Conservation (phyloP, 1,140 invertebrate genomes). For the Drosophila tristis region DNA sequence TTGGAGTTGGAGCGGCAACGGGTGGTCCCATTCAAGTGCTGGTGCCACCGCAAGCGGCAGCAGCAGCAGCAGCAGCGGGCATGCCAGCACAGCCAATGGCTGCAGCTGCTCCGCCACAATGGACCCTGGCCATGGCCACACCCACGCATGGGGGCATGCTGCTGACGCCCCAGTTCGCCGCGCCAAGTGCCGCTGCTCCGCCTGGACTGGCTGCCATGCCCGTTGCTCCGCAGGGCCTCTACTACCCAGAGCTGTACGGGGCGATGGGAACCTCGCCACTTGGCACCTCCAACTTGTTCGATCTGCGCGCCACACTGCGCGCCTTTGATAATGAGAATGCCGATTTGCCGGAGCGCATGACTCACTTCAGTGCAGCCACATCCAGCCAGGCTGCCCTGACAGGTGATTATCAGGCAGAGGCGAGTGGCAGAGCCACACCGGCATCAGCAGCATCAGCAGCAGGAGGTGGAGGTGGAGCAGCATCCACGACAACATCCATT, state of each 20-base stretch:
- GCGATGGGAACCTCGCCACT: conserved; percentile 19
- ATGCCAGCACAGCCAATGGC: conserved; percentile 34
- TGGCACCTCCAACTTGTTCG: conserved; percentile 66
- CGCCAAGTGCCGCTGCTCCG: conserved; percentile 16
- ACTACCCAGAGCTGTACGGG: conserved; percentile 61
- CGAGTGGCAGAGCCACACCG: conserved; percentile 9
- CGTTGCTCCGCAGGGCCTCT: conserved; percentile 21
- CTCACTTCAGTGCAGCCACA: conserved; percentile 40
- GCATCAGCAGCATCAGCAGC: not conserved
- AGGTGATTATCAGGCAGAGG: conserved; percentile 58
- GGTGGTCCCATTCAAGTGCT: conserved; percentile 45
- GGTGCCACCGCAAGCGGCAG: conserved; percentile 53
- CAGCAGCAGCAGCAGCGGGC: conserved; percentile 31
- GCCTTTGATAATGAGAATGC: conserved; percentile 76
- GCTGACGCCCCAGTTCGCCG: conserved; percentile 61
- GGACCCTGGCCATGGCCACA: conserved; percentile 73
- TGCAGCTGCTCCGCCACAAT: conserved; percentile 44
- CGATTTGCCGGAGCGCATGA: conserved; percentile 75
- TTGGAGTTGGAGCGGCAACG: not conserved
- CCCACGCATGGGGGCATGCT: conserved; percentile 69
- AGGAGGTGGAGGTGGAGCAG: conserved; percentile 10
- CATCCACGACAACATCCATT: conserved; percentile 23
- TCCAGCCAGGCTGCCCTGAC: conserved; percentile 34
- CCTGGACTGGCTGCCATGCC: conserved; percentile 12
- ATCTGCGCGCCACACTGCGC: conserved; percentile 72